These are phyloP conservation scores for Siderastrea siderea DNA, from an alignment of 92 coral and sea anemone species.

Conservation along the genomic window DNA sequence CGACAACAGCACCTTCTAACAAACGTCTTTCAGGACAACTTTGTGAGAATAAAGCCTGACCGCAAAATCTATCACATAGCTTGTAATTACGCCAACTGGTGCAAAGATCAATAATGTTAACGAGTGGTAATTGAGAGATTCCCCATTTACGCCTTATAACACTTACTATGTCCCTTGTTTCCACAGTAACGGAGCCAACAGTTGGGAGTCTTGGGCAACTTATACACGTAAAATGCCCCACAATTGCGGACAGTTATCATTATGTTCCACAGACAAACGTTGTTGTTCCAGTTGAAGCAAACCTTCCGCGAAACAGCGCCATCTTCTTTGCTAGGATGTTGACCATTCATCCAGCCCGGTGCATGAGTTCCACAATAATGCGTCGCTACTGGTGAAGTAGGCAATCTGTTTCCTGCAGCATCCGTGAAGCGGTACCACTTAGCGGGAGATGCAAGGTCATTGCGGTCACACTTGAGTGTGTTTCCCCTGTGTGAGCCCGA, in stretches of 20 bases:
- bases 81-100: neutral
- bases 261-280: conserved; percentile 40
- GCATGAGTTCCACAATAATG: conserved; percentile 70
- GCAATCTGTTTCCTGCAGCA: conserved; percentile 66
- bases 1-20: too few relatives aligned
- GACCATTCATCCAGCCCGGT: conserved; percentile 66
- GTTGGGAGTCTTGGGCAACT: conserved; percentile 17
- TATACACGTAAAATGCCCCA: conserved; percentile 38
- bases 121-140: too few relatives aligned
- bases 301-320: conserved; percentile 57
- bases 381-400: conserved; percentile 41
- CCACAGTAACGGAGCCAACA: conserved; percentile 67
- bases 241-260: conserved; percentile 11
- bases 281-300: conserved; percentile 56
- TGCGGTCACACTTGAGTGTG: conserved; percentile 5
- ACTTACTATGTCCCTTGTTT: conserved; percentile 48
- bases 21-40: too few relatives aligned
- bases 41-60: too few relatives aligned
- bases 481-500: conserved; percentile 17
- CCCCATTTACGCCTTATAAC: too few relatives aligned
- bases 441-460: conserved; percentile 1
- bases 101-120: too few relatives aligned
- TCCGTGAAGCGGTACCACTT: conserved; percentile 64
- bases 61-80: too few relatives aligned
- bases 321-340: conserved; percentile 49